Evolutionary conservation across 1,140 invertebrate species (phyloP), one percentile per base, ranked within the genome.

Genomic region (Cardiocondyla obscurior): DNA sequence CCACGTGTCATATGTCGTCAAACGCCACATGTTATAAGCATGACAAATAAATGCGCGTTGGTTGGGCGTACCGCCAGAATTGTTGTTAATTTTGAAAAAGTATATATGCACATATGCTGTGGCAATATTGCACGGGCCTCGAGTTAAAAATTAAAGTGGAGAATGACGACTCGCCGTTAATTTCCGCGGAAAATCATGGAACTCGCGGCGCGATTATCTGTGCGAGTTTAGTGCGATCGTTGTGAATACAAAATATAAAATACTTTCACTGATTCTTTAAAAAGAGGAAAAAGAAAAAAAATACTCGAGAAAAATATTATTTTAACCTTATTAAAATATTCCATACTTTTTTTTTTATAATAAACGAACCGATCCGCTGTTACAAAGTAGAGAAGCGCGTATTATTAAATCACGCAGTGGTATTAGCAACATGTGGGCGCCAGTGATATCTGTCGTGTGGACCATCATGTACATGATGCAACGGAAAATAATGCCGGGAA

Each of bases 21-120:
- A 83, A 82, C 70, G 85, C 69, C 90, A 90, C 90, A 87, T 90
- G 87, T 70, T 53, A 82, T 81, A 85, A 82, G 86, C 60, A 62
- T 69, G 81, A 73, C 84, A 90, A 89, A 90, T 90, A 91, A 90
- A 90, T 90, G 88, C 84, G 60, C 77, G 65, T 51, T 60, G 69
- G 30, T 65, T 55, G 90, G 90, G 90, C 88, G 7, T 14, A 1
- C 0, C 19, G 89, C 91, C 91, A 89, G 42, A 28, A 69, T 86
- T 87, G 83, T 86, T 49, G 65, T 82, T 64, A 76, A 72, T 72
- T 57, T 57, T 55, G 30, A 36, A 33, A 55, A 72, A n/a, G 33
- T 22, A 19, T 36, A 28, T 87, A 88, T 85, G 81, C 85, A 84
- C 55, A 83, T 14, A 10, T 25, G 22, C 28, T 39, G 55, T 2